These are phyloP conservation scores for Pomacea maculata DNA, from an alignment of 1,140 invertebrate species.

Conservation along the genomic window DNA sequence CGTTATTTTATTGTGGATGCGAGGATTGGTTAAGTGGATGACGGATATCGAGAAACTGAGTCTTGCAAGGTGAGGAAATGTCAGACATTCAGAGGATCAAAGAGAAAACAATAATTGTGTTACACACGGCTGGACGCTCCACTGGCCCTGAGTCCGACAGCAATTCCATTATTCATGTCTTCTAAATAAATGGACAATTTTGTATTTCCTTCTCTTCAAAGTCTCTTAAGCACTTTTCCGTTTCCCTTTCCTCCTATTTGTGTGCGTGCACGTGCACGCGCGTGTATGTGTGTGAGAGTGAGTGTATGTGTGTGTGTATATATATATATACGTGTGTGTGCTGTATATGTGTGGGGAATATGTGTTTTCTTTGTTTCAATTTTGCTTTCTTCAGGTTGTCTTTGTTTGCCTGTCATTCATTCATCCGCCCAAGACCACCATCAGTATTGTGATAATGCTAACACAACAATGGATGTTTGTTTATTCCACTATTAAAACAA, in stretches of 20 bases:
- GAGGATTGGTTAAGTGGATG: too few species aligned
- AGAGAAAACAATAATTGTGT: too few species aligned
- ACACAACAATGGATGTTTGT: not conserved
- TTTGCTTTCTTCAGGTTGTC: conserved; percentile 9
- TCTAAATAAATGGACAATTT: not conserved
- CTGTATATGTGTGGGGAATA: not conserved
- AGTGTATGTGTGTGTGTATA: too few species aligned
- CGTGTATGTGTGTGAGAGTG: conserved; percentile 21
- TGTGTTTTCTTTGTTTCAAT: not conserved
- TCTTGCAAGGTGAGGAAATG: too few species aligned
- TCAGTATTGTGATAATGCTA: too few species aligned
- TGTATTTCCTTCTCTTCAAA: not conserved
- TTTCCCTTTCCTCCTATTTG: not conserved
- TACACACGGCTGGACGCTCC: too few species aligned
- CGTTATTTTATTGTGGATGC: too few species aligned
- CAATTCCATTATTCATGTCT: too few species aligned
- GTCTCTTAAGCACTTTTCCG: not conserved
- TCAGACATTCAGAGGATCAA: too few species aligned
- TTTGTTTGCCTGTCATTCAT: conserved; percentile 2
- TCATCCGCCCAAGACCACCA: not conserved
- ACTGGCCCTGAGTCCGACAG: too few species aligned
- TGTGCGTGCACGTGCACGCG: not conserved
- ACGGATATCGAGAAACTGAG: too few species aligned
- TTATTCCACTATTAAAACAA: not conserved
- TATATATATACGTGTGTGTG: conserved; percentile 13